Base-by-base conservation (phyloP, 1,140 invertebrate species). In the Antheraea mylitta region DNA sequence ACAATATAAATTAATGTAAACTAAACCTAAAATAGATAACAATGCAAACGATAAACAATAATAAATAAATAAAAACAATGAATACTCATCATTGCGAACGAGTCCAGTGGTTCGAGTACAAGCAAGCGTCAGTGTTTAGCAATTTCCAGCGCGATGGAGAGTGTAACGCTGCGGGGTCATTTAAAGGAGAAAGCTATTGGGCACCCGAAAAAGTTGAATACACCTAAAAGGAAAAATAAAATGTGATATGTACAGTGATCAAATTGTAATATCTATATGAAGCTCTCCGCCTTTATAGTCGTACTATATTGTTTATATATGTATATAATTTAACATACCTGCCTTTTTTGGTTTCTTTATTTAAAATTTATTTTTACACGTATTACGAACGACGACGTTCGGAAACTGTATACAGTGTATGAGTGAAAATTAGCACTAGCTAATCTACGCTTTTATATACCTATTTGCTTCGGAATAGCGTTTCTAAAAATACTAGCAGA, bases 131-230 rank as follows among this genome's bases (percentile, higher is more conserved):
- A 81, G 82, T 75, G 85, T 81, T 76, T 81, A 77, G 70, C 77
- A 82, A 69, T 70, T 81, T 82, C 84, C 81, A 76, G 71, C 72
- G 74, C 78, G 68, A 81, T 73, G 77, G 71, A 70, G 87, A 89
- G 86, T 84, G 78, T 82, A 78, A 73, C 83, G 80, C 81, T 80
- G 74, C 81, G 76, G 77, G 36, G 82, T 92, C 91, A 93, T 92
- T 92, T 92, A 89, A 92, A 91, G 75, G 90, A 92, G 89, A 92
- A 93, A 88, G 88, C 89, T 82, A 93, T 92, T 83, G 92, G 92
- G 85, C 92, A 93, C 79, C 92, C 90, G 82, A 93, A 92, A 92
- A 93, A 92, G 87, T 89, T 93, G 90, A 92, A 93, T 82, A 92
- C 87, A 93, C 92, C 92, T 90, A 91, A 92, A 93, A 91, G 90